phyloP scores from a whole-genome alignment of 2,113 vertebrate genomes.

The Okapia johnstoni region DNA sequence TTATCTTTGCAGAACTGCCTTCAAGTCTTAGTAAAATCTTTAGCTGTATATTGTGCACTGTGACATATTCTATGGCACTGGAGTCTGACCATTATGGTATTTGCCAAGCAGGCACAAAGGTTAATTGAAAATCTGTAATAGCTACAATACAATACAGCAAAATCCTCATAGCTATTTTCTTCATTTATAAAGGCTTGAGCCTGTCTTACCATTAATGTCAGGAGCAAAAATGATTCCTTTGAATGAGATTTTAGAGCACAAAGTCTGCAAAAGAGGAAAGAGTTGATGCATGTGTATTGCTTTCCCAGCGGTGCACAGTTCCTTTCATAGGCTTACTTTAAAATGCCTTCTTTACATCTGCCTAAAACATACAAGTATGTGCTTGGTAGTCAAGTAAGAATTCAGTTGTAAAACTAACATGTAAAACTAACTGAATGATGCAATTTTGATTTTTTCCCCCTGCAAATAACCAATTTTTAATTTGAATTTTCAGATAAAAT shows the following conservation, averaged over 20 bases:
- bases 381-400: background rate
- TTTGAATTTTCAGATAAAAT: background rate
- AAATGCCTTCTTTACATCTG: constrained; percentile 34
- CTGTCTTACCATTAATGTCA: constrained; percentile 48
- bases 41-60: background rate
- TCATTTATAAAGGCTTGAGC: constrained; percentile 11
- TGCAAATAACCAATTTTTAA: background rate
- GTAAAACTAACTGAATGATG: background rate
- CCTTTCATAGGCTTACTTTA: constrained; percentile 27
- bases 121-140: constrained; percentile 63
- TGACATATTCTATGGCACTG: background rate
- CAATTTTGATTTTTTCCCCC: background rate
- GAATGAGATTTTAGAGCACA: constrained; percentile 33
- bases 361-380: background rate
- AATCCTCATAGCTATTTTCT: constrained; percentile 39
- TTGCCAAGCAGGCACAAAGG: constrained; percentile 36
- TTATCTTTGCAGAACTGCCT: background rate
- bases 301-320: constrained; percentile 26
- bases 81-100: background rate
- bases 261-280: constrained; percentile 22
- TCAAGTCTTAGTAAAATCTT: constrained; percentile 16
- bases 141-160: constrained; percentile 29
- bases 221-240: constrained; percentile 59
- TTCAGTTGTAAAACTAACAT: background rate
- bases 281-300: background rate